A percentile compares a stretch with the other conserved stretches of the same genome.
These are phyloP conservation scores for Drosophila birchii DNA, from an alignment of 2,888 invertebrate species.

Conservation along the genomic window DNA sequence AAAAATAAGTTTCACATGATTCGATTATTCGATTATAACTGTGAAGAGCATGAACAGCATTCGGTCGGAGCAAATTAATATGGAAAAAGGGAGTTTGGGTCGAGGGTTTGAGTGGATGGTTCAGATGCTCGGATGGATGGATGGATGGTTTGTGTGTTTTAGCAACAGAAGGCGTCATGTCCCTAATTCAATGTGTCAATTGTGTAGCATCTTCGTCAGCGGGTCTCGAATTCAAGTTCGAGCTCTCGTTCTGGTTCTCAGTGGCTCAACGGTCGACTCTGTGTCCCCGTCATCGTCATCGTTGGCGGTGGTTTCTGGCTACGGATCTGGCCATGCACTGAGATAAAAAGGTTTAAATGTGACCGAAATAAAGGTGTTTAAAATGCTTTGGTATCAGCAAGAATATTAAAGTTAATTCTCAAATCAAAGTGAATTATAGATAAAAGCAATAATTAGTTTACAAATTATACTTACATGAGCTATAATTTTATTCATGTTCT, in stretches of 20 bases:
- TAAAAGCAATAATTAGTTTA: no score
- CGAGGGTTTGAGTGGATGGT: constrained; percentile 28
- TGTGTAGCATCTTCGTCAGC: constrained; percentile 64
- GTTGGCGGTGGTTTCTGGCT: constrained; percentile 32
- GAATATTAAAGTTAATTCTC: no score
- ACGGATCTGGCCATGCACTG: constrained; percentile 15
- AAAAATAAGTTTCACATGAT: constrained; percentile 58
- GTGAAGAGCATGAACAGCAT: constrained; percentile 48
- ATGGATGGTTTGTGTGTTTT: constrained; percentile 44
- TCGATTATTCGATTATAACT: constrained; percentile 57
- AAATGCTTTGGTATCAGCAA: background rate
- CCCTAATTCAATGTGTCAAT: constrained; percentile 79
- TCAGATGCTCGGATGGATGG: constrained; percentile 16
- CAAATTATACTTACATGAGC: no score
- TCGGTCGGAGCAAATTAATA: constrained; percentile 22
- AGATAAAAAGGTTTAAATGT: background rate
- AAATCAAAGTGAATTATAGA: no score
- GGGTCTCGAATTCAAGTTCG: constrained; percentile 25
- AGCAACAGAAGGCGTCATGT: constrained; percentile 70
- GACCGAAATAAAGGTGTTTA: accelerated
- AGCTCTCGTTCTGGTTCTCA: constrained; percentile 25
- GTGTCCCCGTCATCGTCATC: constrained; percentile 25
- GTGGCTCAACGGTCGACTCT: constrained; percentile 26
- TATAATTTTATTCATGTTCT: background rate
- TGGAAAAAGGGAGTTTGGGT: constrained; percentile 10